Conservation (phyloP, 2,113 vertebrate genomes). For the Muntiacus reevesi region DNA sequence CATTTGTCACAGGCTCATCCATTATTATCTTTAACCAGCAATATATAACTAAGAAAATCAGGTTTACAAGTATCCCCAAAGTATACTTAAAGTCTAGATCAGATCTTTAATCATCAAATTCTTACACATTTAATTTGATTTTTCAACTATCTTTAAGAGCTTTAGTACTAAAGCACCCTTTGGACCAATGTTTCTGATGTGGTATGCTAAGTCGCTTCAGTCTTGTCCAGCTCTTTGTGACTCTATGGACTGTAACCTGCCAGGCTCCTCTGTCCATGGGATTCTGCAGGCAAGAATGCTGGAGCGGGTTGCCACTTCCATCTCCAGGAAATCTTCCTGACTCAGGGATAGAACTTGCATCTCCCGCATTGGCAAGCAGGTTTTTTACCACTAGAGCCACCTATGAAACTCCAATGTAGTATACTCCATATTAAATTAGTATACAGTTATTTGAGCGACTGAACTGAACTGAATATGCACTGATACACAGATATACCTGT, state of each 20-base stretch:
- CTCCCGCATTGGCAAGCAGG: not conserved
- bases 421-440: not conserved
- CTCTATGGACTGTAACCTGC: not conserved
- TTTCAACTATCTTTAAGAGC: not conserved
- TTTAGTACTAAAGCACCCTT: not conserved
- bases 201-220: not conserved
- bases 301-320: not conserved
- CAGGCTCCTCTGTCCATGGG: not conserved
- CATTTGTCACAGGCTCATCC: not conserved
- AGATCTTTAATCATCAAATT: not conserved
- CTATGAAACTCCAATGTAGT: not conserved
- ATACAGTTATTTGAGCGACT: not conserved
- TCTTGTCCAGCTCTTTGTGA: not conserved
- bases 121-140: not conserved
- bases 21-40: not conserved
- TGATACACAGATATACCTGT: not conserved
- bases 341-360: not conserved
- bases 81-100: not conserved
- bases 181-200: not conserved
- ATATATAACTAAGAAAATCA: not conserved
- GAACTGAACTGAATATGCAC: not conserved
- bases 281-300: not conserved
- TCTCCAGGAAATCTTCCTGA: not conserved
- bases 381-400: not conserved
- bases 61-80: not conserved